Base-by-base conservation (phyloP, 2,888 invertebrate species). In the Megamerina dolium region DNA sequence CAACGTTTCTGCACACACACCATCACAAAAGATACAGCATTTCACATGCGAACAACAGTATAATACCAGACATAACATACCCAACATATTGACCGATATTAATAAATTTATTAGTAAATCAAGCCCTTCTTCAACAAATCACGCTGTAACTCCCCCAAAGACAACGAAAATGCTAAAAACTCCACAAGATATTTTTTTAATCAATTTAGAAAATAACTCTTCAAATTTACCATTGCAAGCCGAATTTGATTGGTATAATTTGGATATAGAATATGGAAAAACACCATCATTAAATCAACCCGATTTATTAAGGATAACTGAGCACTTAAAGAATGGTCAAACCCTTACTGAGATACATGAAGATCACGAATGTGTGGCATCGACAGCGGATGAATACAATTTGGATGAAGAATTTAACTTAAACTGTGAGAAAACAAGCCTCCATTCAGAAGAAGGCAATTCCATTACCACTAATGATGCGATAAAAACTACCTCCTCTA, bases 171-270 rank as follows among this genome's bases (percentile, higher is more conserved):
- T 45, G n/a, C 16, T 26, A 5, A 47, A 49, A 43, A 27, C 46
- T 8, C 23, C 23, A 23, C 6, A 23, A 8, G 23, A 6, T 8
- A 6, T 23, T 6, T n/a, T n/a, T n/a, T 10, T 54, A 1, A 50
- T 57, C 26, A 17, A 56, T 26, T 43, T 50, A 1, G 59, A 52
- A 23, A 48, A 37, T 9, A 45, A 54, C 8, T 44, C 54, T 13
- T 50, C 44, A 6, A 63, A 58, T 36, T 46, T 69, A 19, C 68
- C 68, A 0, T 50, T 72, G 4, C 68, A 72, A 42, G 69, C 68
- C 0, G 71, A 72, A 47, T 72, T 72, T 43, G 72, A 72, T 54
- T 72, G 71, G 72, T 72, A 72, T 41, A 72, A 72, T 53, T 54
- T 72, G 43, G 72, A 72, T 49, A 69, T 59, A 5, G 72, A 72